Evolutionary conservation across 2,797 vertebrate genomes (phyloP), one percentile per base, ranked within the genome.

Genomic region (Pogonophryne albipinna): DNA sequence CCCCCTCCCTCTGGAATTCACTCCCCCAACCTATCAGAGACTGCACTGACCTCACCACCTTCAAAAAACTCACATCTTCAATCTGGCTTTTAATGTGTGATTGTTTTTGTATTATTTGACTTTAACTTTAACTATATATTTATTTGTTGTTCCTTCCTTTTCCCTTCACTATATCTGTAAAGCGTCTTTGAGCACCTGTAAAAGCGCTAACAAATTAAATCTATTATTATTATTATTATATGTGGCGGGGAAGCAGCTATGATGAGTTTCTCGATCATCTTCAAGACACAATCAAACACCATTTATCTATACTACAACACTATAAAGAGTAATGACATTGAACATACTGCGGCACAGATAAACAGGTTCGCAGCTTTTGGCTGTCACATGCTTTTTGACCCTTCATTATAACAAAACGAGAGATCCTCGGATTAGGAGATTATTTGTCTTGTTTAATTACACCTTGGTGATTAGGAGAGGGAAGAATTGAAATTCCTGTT

Each of bases 391-490:
- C 56, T 70, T 60, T 82, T 71, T 90, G 79, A 91, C 80, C 81
- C 45, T 52, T 78, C 51, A 74, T 79, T 80, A 79, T 69, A 59
- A 51, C 50, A 61, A 79, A 80, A 76, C 5, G 20, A 66, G 42
- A 80, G 63, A 76, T 73, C 71, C 31, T 71, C 41, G 45, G 55
- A 52, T 68, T 83, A 61, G 71, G 80, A 82, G 69, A 85, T 90
- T 85, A 89, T 91, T 89, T 87, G 87, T 87, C 84, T 88, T 87
- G 74, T 89, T 93, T 92, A 91, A 92, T 93, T 93, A 90, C 79
- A 87, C 86, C 74, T 87, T 67, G 31, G 82, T 81, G 85, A 90
- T 91, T 87, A 85, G 74, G 78, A 71, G 53, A 76, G 68, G 78
- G 74, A 83, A 15, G 68, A 64, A 72, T 62, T 82, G 19, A 76